Percentiles rank a stretch among this genome's conserved stretches.
Conservation (phyloP, 2,888 invertebrate genomes). For the Spodoptera exigua region DNA sequence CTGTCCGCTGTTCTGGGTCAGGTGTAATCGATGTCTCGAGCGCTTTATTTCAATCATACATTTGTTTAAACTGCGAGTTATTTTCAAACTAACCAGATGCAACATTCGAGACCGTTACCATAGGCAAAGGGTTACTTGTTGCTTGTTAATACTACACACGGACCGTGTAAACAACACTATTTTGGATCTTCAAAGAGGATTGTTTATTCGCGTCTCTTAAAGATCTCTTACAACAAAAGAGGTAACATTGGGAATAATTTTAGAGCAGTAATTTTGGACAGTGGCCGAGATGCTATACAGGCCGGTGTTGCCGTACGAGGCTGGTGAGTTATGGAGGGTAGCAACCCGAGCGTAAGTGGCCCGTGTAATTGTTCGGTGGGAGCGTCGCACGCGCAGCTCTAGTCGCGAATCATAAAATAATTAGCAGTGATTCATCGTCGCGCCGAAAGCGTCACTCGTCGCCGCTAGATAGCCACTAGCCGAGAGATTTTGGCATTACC, state of each 20-base stretch:
- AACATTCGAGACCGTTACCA: constrained; percentile 27
- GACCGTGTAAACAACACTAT: constrained; percentile 78
- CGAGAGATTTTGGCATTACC: constrained; percentile 83
- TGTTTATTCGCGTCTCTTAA: constrained; percentile 74
- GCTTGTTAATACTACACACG: constrained; percentile 66
- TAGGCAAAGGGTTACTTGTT: constrained; percentile 58
- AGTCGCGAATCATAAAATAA: constrained; percentile 81
- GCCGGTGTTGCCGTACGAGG: constrained; percentile 66
- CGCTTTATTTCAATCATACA: constrained; percentile 27
- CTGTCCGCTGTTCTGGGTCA: constrained; percentile 36
- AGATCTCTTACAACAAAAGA: constrained; percentile 78
- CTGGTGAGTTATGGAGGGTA: constrained; percentile 30
- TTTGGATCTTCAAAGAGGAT: constrained; percentile 82
- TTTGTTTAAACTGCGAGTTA: constrained; percentile 36
- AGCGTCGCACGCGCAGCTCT: constrained; percentile 55
- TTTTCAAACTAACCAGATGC: constrained; percentile 44
- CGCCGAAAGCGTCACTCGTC: constrained; percentile 79
- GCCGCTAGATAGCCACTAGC: constrained; percentile 71
- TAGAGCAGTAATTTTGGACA: constrained; percentile 77
- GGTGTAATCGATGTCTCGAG: constrained; percentile 14
- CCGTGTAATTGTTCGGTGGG: constrained; percentile 72
- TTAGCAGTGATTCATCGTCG: constrained; percentile 83
- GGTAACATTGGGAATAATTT: constrained; percentile 79
- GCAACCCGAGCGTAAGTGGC: constrained; percentile 53
- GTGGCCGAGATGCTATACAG: constrained; percentile 63